phyloP scores from a whole-genome alignment of 1,140 invertebrate genomes.

The Saccostrea echinata region DNA sequence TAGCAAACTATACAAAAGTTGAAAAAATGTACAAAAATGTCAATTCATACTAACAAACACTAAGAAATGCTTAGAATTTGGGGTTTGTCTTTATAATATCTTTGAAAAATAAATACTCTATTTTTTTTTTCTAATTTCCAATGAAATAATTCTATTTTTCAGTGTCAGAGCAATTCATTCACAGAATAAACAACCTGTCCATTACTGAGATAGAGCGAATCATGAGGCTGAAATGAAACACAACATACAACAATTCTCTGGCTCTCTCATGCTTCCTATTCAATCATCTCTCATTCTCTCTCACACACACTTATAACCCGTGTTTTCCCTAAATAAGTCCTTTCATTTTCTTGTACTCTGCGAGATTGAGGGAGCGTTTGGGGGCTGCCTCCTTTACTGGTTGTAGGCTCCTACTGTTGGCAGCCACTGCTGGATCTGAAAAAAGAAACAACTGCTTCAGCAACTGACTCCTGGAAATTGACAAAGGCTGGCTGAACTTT shows the following conservation, averaged over 20 bases:
- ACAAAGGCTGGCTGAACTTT: too few species aligned
- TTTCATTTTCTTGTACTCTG: conserved; percentile 97
- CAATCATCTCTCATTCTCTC: conserved; percentile 37
- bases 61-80: neutral
- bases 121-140: neutral
- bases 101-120: neutral
- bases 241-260: neutral
- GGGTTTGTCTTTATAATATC: neutral
- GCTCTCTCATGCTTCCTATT: neutral
- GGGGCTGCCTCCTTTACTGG: conserved; percentile 90
- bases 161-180: neutral
- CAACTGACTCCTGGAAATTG: too few species aligned
- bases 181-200: conserved; percentile 12
- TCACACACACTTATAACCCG: conserved; percentile 29
- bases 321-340: conserved; percentile 87
- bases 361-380: conserved; percentile 93
- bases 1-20: conserved; percentile 7
- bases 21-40: neutral
- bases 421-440: conserved; percentile 86
- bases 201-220: neutral
- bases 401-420: conserved; percentile 87
- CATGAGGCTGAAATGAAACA: conserved; percentile 34
- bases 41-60: neutral
- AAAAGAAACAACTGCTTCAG: conserved; percentile 56
- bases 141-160: neutral